Base-by-base conservation (phyloP, 2,888 invertebrate genomes). In the Polymixis lichenea region DNA sequence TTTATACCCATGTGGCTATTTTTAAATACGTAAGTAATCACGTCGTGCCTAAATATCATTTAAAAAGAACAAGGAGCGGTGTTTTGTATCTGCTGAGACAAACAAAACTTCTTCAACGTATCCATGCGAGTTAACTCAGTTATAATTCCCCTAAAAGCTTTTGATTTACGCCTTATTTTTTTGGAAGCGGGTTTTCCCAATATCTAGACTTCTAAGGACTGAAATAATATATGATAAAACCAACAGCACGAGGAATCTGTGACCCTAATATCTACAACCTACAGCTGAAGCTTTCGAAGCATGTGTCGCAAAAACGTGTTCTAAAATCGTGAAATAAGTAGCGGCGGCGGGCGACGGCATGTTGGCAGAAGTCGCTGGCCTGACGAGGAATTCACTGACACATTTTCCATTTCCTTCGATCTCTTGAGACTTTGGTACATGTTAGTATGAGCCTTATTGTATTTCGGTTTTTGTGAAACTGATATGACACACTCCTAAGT, bases 371-470 rank as follows among this genome's bases (percentile, higher is more conserved):
- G 75, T 68, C 72, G 38, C 65, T 66, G 56, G 46, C 60, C 75
- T 82, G 62, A 83, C 85, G 85, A 77, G 75, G 72, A 83, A 82
- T 85, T 80, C 85, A 83, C 62, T 75, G 85, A 85, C 71, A 82
- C 71, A 78, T 78, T 82, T 85, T 82, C 71, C 65, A 78, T 84
- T 85, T 82, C 51, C 75, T 78, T 68, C 75, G 72, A 85, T 73
- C 77, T 77, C 66, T 75, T 72, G 65, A 32, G 64, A 62, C 68
- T 56, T 73, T 17, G n/a, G n/a, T 68, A 66, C 25, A 22, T 58
- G 68, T 66, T 51, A 71, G 32, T 15, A 61, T 28, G 15, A 55
- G n/a, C 49, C 25, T 43, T 58, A 66, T 25, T 60, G 19, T 46
- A 17, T 46, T 70, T 65, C 66, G 11, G 5, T 66, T 58, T 72